These are phyloP conservation scores for Trimorus sp. DNA, from an alignment of 2,888 invertebrate genomes.

Conservation along the genomic window DNA sequence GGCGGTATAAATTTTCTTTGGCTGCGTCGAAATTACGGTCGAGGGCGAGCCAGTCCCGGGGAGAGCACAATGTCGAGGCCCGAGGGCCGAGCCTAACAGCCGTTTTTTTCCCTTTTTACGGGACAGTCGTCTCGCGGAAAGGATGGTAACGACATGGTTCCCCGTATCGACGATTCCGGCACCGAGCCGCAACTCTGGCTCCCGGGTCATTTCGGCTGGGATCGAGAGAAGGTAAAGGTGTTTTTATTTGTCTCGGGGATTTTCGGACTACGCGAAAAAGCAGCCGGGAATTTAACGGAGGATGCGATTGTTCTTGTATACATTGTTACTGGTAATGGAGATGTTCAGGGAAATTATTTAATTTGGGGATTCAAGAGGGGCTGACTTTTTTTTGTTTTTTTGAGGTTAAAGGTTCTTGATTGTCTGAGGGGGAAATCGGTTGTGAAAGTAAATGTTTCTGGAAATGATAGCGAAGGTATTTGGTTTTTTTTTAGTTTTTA, in stretches of 20 bases:
- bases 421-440: no score
- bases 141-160: conserved; percentile 34
- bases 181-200: not conserved
- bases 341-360: no score
- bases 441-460: no score
- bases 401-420: no score
- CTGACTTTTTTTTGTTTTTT: no score
- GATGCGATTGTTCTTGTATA: not conserved
- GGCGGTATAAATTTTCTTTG: conserved; percentile 73
- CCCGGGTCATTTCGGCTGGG: conserved; percentile 21
- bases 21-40: conserved; percentile 59
- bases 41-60: conserved; percentile 21
- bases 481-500: no score
- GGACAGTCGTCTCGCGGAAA: conserved; percentile 40
- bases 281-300: conserved; percentile 11
- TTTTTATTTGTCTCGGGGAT: conserved; percentile 23
- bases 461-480: no score
- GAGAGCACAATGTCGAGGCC: conserved; percentile 35
- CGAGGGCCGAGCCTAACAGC: conserved; percentile 29
- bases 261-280: conserved; percentile 2
- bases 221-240: conserved; percentile 23
- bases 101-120: not conserved
- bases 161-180: conserved; percentile 25
- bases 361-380: no score
- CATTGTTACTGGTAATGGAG: no score